These are phyloP conservation scores for Neodiprion pinetum DNA, from an alignment of 1,140 invertebrate species.

Conservation along the genomic window DNA sequence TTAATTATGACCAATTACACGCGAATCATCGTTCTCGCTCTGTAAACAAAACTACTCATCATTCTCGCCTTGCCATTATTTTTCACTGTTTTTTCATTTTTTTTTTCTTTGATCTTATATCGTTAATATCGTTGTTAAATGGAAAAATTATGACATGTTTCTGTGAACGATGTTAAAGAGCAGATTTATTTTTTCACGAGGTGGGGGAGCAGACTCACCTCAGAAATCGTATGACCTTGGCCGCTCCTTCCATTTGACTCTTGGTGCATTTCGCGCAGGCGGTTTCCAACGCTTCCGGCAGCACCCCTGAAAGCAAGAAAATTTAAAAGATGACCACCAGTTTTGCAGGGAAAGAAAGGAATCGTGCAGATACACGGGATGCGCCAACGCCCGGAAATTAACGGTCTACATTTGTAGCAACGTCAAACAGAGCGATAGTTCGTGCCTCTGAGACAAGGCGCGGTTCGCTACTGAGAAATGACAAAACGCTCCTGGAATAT, in stretches of 20 bases:
- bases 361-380: background rate
- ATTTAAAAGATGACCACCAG: background rate
- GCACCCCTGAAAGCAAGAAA: slow-evolving; percentile 27
- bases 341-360: too few relatives aligned
- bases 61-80: too few relatives aligned
- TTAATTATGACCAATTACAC: background rate
- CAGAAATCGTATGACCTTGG: slow-evolving; percentile 41
- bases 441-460: background rate
- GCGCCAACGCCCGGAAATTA: background rate
- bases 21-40: too few relatives aligned
- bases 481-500: background rate
- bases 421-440: background rate
- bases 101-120: background rate
- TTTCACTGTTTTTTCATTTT: too few relatives aligned
- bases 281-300: slow-evolving; percentile 49
- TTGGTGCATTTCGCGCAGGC: slow-evolving; percentile 50
- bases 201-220: slow-evolving; percentile 26
- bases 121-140: background rate
- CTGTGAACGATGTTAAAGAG: too few relatives aligned
- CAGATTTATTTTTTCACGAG: background rate
- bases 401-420: slow-evolving; percentile 9
- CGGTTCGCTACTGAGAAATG: background rate
- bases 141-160: too few relatives aligned
- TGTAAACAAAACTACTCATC: too few relatives aligned
- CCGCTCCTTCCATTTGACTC: slow-evolving; percentile 43